Evolutionary conservation across 2,888 invertebrate genomes (phyloP).

Genomic region (Thecophora atra): DNA sequence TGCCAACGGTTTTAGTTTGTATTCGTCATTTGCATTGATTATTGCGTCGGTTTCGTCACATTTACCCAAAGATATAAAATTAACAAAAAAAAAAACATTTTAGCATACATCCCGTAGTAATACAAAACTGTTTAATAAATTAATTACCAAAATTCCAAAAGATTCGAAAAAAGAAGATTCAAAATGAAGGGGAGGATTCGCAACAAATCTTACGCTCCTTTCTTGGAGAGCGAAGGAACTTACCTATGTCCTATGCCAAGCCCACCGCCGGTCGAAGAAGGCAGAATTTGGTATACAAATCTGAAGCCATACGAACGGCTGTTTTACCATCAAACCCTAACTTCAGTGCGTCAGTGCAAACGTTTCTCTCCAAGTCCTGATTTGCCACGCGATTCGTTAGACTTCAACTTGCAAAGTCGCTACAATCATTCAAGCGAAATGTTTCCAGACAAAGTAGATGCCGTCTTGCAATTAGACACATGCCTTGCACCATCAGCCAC

Average conservation of each 20-base stretch:
- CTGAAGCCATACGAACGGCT: constrained; percentile 66
- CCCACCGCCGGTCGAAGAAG: constrained; percentile 48
- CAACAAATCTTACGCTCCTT: constrained; percentile 63
- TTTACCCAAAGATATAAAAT: not conserved
- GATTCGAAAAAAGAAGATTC: not conserved
- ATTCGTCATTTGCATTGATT: not conserved
- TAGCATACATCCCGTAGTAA: too few relatives aligned
- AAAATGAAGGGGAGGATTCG: not conserved
- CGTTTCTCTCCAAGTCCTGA: constrained; percentile 59
- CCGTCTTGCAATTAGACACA: constrained; percentile 76
- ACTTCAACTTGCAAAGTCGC: constrained; percentile 73
- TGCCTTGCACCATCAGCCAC: constrained; percentile 67
- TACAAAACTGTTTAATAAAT: not conserved
- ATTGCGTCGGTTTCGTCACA: constrained; percentile 4
- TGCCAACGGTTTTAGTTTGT: not conserved
- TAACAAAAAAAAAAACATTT: too few relatives aligned
- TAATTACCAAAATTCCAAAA: not conserved
- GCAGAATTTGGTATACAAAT: constrained; percentile 59
- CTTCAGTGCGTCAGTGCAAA: constrained; percentile 67
- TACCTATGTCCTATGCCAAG: constrained; percentile 63
- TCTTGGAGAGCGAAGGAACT: constrained; percentile 66
- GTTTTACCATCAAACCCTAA: constrained; percentile 69
- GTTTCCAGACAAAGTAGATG: constrained; percentile 73
- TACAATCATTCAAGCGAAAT: constrained; percentile 75
- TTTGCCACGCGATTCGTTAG: constrained; percentile 74